Base-by-base conservation (phyloP, 23 tunicate genomes). In the Botrylloides violaceus region DNA sequence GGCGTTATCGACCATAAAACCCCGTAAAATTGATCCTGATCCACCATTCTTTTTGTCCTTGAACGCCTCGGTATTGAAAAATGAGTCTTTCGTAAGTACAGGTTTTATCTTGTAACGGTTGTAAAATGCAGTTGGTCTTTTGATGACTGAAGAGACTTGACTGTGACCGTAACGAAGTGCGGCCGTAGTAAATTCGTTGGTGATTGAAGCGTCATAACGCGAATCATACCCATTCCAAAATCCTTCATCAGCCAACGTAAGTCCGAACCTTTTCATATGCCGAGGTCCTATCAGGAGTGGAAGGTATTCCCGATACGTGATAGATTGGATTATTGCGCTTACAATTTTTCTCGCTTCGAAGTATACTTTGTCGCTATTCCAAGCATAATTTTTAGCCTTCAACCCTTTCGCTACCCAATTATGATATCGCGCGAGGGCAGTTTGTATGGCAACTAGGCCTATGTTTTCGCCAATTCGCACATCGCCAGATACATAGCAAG, bases 121-220 rank as follows among this genome's bases (percentile, higher is more conserved):
- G 92, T 79, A 91, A 18, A 72, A 66, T 33, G 78, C 47, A 6
- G 58, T 30, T 1, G 83, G 90, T 23, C 96, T 48, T 5, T 66
- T 30, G 29, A 82, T 55, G 19, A 31, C 32, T 22, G 37, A 35
- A 9, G 75, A 49, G 36, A 89, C 79, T 65, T 76, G 49, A 37
- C 88, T 81, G 75, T 89, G 96, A 19, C 96, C 96, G 47, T 73
- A 68, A 34, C 98, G 66, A 49, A 83, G 83, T 12, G 98, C 98
- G 15, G 98, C 84, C n/a, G 98, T 79, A 32, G 91, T 76, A 61
- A 91, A 91, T 23, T 65, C 98, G 32, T 83, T 91, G 4, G 85
- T 32, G 3, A 91, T 73, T 5, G 85, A 65, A 0, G 91, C 81
- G 77, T 91, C 84, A 32, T 65, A 68, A 3, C 87, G 60, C 12